Conservation (phyloP, 2,113 vertebrate genomes). For the Prionailurus bengalensis region DNA sequence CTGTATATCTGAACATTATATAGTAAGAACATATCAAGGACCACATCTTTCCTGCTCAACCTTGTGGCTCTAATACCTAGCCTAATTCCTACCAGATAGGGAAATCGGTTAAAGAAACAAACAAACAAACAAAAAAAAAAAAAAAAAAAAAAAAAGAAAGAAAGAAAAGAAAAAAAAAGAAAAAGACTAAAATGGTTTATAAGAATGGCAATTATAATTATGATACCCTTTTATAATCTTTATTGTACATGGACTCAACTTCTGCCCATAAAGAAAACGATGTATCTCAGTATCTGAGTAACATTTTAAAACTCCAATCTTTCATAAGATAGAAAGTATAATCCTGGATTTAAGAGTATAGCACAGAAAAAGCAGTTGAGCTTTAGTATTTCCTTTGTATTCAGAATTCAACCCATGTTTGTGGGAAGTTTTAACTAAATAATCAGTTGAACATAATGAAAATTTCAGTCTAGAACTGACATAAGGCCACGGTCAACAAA, state of each 20-base stretch:
- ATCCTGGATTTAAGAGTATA: neutral
- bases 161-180: too few species aligned
- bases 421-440: neutral
- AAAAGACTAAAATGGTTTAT: neutral
- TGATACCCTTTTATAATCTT: neutral
- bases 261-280: neutral
- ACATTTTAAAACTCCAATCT: neutral
- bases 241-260: neutral
- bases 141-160: too few species aligned
- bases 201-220: neutral
- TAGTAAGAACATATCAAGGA: neutral
- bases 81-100: neutral
- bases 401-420: neutral
- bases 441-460: neutral
- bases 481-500: neutral
- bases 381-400: slow-evolving; percentile 31
- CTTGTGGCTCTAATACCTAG: neutral
- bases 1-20: neutral
- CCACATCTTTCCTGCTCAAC: neutral
- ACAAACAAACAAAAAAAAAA: too few species aligned
- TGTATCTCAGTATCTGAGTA: neutral
- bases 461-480: neutral
- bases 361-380: neutral
- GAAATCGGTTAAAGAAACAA: neutral
- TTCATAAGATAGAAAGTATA: neutral